These are phyloP conservation scores for Sipha flava DNA, from an alignment of 1,140 invertebrate species.

Conservation along the genomic window DNA sequence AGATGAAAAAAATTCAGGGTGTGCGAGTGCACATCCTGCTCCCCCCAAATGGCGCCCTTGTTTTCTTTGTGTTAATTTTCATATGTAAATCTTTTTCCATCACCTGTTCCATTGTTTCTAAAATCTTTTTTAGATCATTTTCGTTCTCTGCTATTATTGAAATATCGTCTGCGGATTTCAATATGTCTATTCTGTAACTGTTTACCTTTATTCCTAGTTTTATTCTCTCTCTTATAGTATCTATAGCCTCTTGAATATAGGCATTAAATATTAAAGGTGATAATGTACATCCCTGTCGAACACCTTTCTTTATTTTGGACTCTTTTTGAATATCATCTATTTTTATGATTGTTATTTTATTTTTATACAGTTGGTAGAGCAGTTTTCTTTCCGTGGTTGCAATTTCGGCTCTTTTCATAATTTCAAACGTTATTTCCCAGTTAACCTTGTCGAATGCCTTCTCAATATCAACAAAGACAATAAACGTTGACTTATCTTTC, in stretches of 20 bases:
- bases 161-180: not conserved
- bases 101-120: not conserved
- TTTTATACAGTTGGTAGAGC: not conserved
- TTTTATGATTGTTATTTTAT: not conserved
- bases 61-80: not conserved
- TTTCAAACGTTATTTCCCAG: too few species aligned
- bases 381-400: not conserved
- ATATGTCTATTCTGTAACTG: not conserved
- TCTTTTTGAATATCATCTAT: not conserved
- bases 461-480: not conserved
- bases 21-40: too few species aligned
- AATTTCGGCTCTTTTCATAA: not conserved
- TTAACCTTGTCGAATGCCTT: too few species aligned
- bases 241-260: not conserved
- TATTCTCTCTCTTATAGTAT: not conserved
- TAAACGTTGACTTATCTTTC: not conserved
- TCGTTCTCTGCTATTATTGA: not conserved
- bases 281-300: not conserved
- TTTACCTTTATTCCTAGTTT: not conserved
- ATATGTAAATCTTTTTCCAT: not conserved
- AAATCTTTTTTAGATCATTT: not conserved
- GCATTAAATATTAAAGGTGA: not conserved
- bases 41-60: too few species aligned
- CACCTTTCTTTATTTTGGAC: too few species aligned
- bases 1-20: too few species aligned